Evolutionary conservation across 2,797 vertebrate species (phyloP).

Genomic region (Salmo trutta): DNA sequence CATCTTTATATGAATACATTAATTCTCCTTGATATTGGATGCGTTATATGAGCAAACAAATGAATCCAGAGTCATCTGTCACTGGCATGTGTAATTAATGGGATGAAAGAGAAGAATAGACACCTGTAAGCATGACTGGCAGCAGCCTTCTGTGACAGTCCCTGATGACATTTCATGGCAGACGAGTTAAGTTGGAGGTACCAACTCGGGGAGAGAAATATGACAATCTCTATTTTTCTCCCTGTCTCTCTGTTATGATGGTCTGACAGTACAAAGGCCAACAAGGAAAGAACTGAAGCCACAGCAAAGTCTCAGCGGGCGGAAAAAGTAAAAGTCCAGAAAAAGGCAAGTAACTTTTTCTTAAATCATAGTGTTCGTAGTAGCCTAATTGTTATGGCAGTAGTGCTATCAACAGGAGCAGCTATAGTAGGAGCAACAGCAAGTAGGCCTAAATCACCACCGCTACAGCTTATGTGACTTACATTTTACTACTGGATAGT

Average conservation of each 20-base stretch:
- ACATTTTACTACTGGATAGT: not conserved
- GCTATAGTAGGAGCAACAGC: not conserved
- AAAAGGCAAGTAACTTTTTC: slow-evolving; percentile 56
- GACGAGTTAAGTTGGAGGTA: slow-evolving; percentile 5
- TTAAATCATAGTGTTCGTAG: not conserved
- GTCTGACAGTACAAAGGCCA: slow-evolving; percentile 50
- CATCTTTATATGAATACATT: slow-evolving; percentile 76
- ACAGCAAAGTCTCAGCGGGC: slow-evolving; percentile 24
- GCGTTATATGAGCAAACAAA: slow-evolving; percentile 66
- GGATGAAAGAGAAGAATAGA: slow-evolving; percentile 57
- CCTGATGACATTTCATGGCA: slow-evolving; percentile 60
- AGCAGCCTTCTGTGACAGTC: slow-evolving; percentile 54
- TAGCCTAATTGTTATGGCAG: not conserved
- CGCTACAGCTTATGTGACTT: not conserved
- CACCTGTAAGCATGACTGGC: slow-evolving; percentile 63
- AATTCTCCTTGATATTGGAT: slow-evolving; percentile 71
- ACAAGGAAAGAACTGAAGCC: slow-evolving; percentile 32
- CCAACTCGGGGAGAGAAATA: too few species aligned
- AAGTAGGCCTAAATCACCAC: not conserved
- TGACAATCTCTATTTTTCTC: not conserved
- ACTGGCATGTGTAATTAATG: slow-evolving; percentile 70
- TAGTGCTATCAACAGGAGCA: not conserved
- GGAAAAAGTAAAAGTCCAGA: not conserved
- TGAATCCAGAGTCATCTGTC: slow-evolving; percentile 63
- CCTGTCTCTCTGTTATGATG: not conserved